These are phyloP conservation scores for Cydia fagiglandana DNA, from an alignment of 1,140 invertebrate genomes.

Conservation along the genomic window DNA sequence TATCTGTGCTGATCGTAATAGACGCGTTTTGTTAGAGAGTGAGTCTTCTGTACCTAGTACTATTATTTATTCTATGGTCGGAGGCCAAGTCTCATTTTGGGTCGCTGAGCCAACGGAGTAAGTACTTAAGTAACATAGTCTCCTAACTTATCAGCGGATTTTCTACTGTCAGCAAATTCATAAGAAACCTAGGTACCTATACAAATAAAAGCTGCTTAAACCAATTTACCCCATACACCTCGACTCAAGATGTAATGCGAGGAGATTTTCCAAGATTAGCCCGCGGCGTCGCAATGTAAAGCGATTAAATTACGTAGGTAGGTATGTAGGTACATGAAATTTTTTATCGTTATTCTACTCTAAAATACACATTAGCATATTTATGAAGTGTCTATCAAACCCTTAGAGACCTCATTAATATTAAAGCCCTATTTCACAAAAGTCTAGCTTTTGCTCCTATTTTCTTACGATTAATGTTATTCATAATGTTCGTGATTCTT, in stretches of 20 bases:
- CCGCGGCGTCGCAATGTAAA: not conserved
- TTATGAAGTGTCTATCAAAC: conserved; percentile 25
- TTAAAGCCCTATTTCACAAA: conserved; percentile 12
- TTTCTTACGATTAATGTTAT: not conserved
- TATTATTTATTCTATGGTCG: no score
- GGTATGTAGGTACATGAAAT: conserved; percentile 27
- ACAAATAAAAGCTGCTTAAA: no score
- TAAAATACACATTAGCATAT: conserved; percentile 28
- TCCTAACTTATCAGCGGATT: not conserved
- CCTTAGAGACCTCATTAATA: conserved; percentile 15
- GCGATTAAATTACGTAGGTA: not conserved
- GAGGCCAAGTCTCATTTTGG: no score
- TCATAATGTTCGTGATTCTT: conserved; percentile 19
- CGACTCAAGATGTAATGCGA: not conserved
- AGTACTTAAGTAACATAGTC: not conserved
- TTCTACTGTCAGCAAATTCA: no score
- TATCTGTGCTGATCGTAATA: no score
- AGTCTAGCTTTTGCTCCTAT: not conserved
- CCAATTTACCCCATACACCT: not conserved
- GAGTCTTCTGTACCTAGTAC: no score
- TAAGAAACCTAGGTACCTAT: no score
- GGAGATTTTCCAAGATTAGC: not conserved
- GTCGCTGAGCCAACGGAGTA: no score
- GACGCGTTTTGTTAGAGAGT: no score
- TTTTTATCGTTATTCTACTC: not conserved